Percentiles rank a stretch among this genome's conserved stretches.
Evolutionary conservation across 2,797 vertebrate species (phyloP).

Genomic region (Trichosurus vulpecula): DNA sequence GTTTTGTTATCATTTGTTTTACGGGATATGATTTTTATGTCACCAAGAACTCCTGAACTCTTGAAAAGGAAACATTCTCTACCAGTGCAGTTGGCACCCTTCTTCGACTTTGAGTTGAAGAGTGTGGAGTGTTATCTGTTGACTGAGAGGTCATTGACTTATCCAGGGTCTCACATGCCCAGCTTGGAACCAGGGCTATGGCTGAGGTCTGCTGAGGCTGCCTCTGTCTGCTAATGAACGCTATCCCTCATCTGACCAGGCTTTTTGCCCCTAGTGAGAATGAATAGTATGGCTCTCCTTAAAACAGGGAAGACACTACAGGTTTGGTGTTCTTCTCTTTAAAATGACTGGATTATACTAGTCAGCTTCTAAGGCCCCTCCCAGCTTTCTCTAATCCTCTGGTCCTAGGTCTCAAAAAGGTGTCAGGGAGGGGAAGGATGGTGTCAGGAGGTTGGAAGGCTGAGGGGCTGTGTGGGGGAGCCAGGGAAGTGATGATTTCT

Average conservation of each 20-base stretch:
- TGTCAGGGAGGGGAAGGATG: no score
- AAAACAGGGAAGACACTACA: not conserved
- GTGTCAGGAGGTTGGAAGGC: not conserved
- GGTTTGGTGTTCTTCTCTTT: not conserved
- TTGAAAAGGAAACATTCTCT: not conserved
- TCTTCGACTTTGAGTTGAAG: not conserved
- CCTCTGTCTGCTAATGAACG: not conserved
- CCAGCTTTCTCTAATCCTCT: not conserved
- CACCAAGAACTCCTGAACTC: not conserved
- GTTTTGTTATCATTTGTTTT: not conserved
- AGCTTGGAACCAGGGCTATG: not conserved
- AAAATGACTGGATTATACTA: not conserved
- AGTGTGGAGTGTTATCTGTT: not conserved
- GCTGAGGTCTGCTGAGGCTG: not conserved
- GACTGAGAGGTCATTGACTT: not conserved
- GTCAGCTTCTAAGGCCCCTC: not conserved
- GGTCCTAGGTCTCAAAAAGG: not conserved
- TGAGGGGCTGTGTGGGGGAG: not conserved
- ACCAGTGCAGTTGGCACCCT: not conserved
- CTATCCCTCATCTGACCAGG: not conserved
- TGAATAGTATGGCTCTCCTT: not conserved
- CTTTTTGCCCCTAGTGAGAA: not conserved
- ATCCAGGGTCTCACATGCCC: not conserved
- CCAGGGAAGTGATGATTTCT: not conserved
- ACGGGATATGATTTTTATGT: not conserved